Base-by-base conservation (phyloP, 1,140 invertebrate species). In the Solen grandis region DNA sequence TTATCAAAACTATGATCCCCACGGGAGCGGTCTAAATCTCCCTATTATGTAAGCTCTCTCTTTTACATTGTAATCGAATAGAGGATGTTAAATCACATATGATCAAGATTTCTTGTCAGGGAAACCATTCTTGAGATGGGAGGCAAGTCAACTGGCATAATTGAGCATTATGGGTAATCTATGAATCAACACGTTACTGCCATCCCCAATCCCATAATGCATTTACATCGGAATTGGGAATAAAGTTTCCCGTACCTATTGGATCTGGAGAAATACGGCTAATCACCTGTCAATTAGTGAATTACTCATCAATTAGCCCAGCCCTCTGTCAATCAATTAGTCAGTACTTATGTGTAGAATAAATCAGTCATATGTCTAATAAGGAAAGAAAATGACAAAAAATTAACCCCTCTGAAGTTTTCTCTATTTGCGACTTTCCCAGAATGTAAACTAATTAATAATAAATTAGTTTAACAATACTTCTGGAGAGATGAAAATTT, bases 381-480 rank as follows among this genome's bases (percentile, higher is more conserved):
- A n/a, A n/a, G n/a, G n/a, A n/a, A n/a, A n/a, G n/a, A n/a, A n/a
- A n/a, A n/a, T n/a, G n/a, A n/a, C n/a, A n/a, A n/a, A n/a, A n/a
- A n/a, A n/a, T n/a, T n/a, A n/a, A n/a, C n/a, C n/a, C n/a, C n/a
- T n/a, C n/a, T n/a, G n/a, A n/a, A n/a, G n/a, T n/a, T 52, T 76
- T 76, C 46, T 76, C 66, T 63, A 76, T 76, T 63, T 66, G 57
- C 54, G 46, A 76, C 41, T 76, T 76, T 52, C 27, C 57, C 50
- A 54, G 36, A 25, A 35, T 14, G 31, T 76, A 76, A 76, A 76
- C 57, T 76, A 63, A 76, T 76, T 76, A 76, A 76, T 60, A 76
- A 60, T 63, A 76, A 76, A 76, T 76, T 76, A 76, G 41, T n/a
- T 36, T 33, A 55, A 63, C 59, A 66, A 76, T 65, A 76, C 62